These are phyloP conservation scores for human DNA, from an alignment of 2,113 vertebrate species.

Conservation along the genomic window GRCh38 chr5:125991001-125991500, in stretches of 20 bases:
- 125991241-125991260: neutral
- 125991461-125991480: neutral
- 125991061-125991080: neutral
- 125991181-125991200: slow-evolving; percentile 32
- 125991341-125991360: neutral
- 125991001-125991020: neutral
- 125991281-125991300: neutral
- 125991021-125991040: neutral
- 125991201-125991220: neutral
- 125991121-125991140: neutral
- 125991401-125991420: neutral
- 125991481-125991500: neutral
- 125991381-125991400: neutral
- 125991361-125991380: neutral
- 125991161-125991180: neutral
- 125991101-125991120: neutral
- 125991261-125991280: neutral
- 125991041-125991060: neutral
- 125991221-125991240: neutral
- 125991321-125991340: neutral
- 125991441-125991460: neutral
- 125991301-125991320: neutral
- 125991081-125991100: neutral
- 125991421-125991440: neutral
- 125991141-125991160: slow-evolving; percentile 16